These are phyloP conservation scores for Pterocles gutturalis DNA, from an alignment of 2,113 vertebrate genomes.

Conservation along the genomic window DNA sequence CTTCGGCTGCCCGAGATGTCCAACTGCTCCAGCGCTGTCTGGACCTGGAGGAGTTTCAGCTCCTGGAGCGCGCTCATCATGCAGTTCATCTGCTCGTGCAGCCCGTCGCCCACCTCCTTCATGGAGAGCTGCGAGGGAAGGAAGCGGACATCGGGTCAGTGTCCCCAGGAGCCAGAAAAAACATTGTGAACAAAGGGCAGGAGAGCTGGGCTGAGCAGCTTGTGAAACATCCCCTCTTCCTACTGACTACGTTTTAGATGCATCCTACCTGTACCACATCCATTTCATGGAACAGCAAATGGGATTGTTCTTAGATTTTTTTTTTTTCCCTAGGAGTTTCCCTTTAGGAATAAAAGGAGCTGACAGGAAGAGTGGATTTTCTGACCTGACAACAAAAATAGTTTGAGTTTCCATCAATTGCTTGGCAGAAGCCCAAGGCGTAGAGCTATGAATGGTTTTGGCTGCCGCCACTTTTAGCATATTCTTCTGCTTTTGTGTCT, in stretches of 20 bases:
- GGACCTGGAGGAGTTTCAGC: conserved; percentile 95
- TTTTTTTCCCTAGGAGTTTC: not conserved
- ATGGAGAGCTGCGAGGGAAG: conserved; percentile 80
- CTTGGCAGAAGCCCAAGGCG: conserved; percentile 28
- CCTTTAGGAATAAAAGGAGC: not conserved
- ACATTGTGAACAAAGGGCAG: not conserved
- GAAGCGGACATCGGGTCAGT: not conserved
- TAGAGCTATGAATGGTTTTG: not conserved
- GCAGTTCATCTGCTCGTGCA: conserved; percentile 96
- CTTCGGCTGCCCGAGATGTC: conserved; percentile 83
- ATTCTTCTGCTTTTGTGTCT: not conserved
- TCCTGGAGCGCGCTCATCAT: conserved; percentile 99
- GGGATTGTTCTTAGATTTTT: not conserved
- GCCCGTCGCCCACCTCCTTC: conserved; percentile 95
- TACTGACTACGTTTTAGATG: accelerated
- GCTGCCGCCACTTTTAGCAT: not conserved
- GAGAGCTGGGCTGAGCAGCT: not conserved
- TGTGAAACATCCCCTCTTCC: not conserved
- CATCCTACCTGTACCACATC: not conserved
- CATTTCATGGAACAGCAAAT: not conserved
- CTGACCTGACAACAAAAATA: conserved; percentile 37
- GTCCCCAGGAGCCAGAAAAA: not conserved
- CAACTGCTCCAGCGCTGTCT: conserved; percentile 89
- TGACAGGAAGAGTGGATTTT: not conserved
- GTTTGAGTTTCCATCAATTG: not conserved